Conservation (phyloP, 2,888 invertebrate genomes). For the Aromia moschata region DNA sequence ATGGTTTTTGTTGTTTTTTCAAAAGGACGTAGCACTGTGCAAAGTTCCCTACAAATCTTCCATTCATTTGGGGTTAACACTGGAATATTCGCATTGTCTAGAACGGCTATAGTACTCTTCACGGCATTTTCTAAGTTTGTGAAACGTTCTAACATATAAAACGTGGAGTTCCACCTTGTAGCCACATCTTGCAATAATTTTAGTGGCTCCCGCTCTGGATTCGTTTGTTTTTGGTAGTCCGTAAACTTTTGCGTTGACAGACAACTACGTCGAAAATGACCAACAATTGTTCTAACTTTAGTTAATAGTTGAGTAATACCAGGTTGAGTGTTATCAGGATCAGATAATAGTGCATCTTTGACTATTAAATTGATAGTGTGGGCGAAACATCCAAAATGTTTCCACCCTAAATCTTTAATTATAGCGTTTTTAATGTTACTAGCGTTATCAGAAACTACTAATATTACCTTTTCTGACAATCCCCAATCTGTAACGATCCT, state of each 20-base stretch:
- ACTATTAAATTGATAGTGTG: conserved; percentile 33
- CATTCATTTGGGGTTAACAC: conserved; percentile 30
- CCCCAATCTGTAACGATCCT: conserved; percentile 33
- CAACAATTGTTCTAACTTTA: conserved; percentile 39
- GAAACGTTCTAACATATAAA: conserved; percentile 31
- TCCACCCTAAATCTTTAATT: conserved; percentile 32
- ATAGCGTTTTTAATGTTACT: conserved; percentile 47
- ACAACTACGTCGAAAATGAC: conserved; percentile 26
- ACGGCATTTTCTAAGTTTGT: conserved; percentile 29
- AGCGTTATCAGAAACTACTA: conserved; percentile 46
- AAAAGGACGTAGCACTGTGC: conserved; percentile 33
- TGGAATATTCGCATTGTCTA: conserved; percentile 32
- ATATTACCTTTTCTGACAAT: conserved; percentile 37
- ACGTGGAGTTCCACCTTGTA: conserved; percentile 41
- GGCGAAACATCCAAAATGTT: conserved; percentile 31
- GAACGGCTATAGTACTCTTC: conserved; percentile 28
- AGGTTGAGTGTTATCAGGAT: background rate
- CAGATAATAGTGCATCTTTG: conserved; percentile 29
- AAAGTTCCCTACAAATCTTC: conserved; percentile 30
- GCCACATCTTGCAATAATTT: conserved; percentile 37
- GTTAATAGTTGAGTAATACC: conserved; percentile 7
- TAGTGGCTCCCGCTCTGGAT: conserved; percentile 10
- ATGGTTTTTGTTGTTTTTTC: conserved; percentile 32
- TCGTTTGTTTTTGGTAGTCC: conserved; percentile 42
- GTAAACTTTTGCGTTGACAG: conserved; percentile 45